phyloP scores from a whole-genome alignment of 2,888 invertebrate species.

The Ariolimax columbianus region DNA sequence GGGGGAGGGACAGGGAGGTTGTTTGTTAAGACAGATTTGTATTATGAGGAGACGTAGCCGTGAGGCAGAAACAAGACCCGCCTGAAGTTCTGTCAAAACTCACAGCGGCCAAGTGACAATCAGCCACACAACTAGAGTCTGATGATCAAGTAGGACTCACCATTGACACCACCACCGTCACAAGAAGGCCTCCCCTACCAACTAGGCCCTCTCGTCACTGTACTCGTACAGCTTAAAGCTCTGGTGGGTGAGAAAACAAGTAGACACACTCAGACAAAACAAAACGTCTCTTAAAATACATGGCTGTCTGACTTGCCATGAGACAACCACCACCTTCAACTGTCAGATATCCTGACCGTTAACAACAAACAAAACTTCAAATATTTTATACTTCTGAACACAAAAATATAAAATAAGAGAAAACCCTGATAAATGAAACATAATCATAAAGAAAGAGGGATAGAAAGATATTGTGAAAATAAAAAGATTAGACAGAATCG shows the following conservation, averaged over 20 bases:
- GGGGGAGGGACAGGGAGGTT: not conserved
- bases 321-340: not conserved
- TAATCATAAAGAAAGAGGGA: too few relatives aligned
- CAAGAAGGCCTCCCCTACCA: not conserved
- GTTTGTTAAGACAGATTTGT: not conserved
- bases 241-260: conserved; percentile 36
- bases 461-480: too few relatives aligned
- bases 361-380: too few relatives aligned
- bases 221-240: conserved; percentile 52
- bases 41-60: not conserved
- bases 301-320: not conserved
- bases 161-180: conserved; percentile 7
- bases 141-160: conserved; percentile 35
- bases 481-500: too few relatives aligned
- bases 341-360: not conserved
- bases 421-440: too few relatives aligned
- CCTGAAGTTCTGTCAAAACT: not conserved
- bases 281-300: not conserved
- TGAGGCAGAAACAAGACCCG: not conserved
- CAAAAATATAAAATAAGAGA: too few relatives aligned
- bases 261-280: conserved; percentile 12
- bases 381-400: too few relatives aligned
- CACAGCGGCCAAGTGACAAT: conserved; percentile 19
- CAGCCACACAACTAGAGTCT: conserved; percentile 33
- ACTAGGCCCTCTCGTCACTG: conserved; percentile 43